Evolutionary conservation across 2,797 vertebrate species (phyloP), one percentile per base, ranked within the genome.

Genomic region (Merluccius polli): DNA sequence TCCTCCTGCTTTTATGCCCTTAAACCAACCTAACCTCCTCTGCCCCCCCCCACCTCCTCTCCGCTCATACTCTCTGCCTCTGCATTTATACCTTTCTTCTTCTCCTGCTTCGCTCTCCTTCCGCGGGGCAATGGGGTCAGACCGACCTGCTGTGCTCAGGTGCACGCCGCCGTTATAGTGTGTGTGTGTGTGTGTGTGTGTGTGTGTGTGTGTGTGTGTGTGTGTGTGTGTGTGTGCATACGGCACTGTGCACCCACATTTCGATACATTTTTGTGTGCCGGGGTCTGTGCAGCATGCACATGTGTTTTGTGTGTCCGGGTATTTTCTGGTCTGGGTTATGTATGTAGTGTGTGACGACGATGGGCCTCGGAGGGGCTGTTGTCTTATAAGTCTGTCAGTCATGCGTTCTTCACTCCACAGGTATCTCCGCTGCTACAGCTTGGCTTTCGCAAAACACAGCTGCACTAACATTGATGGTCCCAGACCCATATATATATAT

Each of bases 91-190:
- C 87, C 85, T 79, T 82, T 82, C 81, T 81, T 30, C 84, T 91
- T 31, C 84, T 91, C 90, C 44, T 90, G 83, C 87, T 90, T 85
- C 82, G 83, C 84, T 71, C 44, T 52, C 44, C 4, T 52, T 90
- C 84, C 73, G 69, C 74, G 86, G 92, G 89, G 91, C 90, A 88
- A 74, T 84, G 87, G 88, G 93, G 91, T 91, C 92, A 93, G 92
- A 92, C 90, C 92, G 89, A 87, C 93, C 92, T 93, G 92, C 93
- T 92, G 92, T 89, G 92, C 80, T 86, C 92, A 94, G 92, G 92
- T 93, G 93, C 91, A 89, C 83, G 84, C 90, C 86, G 90, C 91
- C 92, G 86, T 91, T 86, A 79, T 84, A 82, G 78, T 87, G 85
- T 84, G 81, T 83, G 83, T 70, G 59, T 33, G 71, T 77, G 59